Evolutionary conservation across 2,113 vertebrate species (phyloP).

Genomic region (Naja naja): DNA sequence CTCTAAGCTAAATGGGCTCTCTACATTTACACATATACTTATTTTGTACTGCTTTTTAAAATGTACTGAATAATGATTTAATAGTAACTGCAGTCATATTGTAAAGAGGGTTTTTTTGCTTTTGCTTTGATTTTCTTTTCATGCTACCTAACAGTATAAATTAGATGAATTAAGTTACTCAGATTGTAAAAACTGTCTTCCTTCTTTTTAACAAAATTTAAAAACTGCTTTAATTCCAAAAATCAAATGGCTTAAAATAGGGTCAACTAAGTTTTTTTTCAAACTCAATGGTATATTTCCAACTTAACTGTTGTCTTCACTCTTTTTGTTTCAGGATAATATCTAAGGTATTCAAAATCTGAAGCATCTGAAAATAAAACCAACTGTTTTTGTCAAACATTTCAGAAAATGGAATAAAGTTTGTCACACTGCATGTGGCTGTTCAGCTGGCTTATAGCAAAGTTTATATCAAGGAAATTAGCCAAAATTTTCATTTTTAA

Average conservation of each 20-base stretch:
- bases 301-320: neutral
- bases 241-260: neutral
- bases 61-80: no score
- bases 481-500: conserved; percentile 5
- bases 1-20: no score
- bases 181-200: neutral
- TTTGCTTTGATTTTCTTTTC: neutral
- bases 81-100: no score
- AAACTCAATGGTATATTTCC: conserved; percentile 4
- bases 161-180: neutral
- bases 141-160: neutral
- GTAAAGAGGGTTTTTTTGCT: no score
- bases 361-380: neutral
- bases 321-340: neutral
- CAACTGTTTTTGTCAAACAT: neutral
- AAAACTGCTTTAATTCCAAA: neutral
- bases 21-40: no score
- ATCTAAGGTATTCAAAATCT: neutral
- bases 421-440: conserved; percentile 11
- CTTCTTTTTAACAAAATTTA: neutral
- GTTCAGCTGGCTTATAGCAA: conserved; percentile 25
- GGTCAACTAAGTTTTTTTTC: neutral
- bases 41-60: no score
- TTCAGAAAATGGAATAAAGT: conserved; percentile 23
- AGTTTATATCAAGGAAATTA: neutral